Conservation (phyloP, 2,797 vertebrate species). For the Gymnothorax javanicus region DNA sequence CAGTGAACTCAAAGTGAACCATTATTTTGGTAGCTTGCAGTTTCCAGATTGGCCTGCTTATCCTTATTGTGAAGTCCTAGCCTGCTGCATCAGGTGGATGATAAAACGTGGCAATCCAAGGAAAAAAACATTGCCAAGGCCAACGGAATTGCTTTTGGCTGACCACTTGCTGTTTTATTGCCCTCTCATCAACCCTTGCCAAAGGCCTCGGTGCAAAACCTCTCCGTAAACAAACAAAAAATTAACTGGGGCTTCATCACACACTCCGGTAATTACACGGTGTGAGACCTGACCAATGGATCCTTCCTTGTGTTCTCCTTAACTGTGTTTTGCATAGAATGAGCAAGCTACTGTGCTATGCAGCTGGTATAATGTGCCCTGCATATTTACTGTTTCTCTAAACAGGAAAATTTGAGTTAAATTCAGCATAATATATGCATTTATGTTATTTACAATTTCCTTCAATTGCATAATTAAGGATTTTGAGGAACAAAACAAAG, state of each 20-base stretch:
- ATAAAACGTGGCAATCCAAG: neutral
- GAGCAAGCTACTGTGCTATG: neutral
- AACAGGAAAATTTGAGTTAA: neutral
- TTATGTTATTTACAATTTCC: neutral
- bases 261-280: neutral
- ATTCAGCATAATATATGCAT: neutral
- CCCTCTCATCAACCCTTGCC: neutral
- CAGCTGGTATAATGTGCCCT: neutral
- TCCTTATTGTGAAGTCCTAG: neutral
- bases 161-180: neutral
- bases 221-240: neutral
- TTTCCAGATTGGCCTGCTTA: neutral
- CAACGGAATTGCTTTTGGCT: neutral
- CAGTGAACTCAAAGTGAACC: slow-evolving; percentile 32
- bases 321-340: neutral
- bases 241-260: neutral
- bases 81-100: neutral
- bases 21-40: slow-evolving; percentile 40
- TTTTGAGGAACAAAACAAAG: neutral
- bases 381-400: neutral
- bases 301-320: neutral
- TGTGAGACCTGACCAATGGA: neutral
- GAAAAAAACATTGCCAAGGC: neutral
- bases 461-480: neutral
- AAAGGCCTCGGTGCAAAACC: neutral